phyloP scores from a whole-genome alignment of 64 coral and sea anemone species.

The Pachyseris speciosa region DNA sequence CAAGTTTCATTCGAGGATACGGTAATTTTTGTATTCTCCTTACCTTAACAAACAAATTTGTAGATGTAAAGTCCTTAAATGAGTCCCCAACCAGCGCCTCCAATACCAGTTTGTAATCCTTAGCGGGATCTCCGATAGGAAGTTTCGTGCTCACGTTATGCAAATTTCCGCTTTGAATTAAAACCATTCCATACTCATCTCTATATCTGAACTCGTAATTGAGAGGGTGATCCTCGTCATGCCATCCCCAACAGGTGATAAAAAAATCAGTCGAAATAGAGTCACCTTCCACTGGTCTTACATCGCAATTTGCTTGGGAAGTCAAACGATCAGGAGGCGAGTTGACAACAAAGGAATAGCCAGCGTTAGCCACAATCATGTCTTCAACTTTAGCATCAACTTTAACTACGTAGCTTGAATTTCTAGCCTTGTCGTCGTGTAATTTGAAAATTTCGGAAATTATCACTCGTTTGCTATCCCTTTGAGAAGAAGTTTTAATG shows the following conservation, averaged over 20 bases:
- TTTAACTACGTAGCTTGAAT: background rate
- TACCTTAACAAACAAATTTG: slow-evolving; percentile 14
- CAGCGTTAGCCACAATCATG: background rate
- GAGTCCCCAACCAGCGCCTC: background rate
- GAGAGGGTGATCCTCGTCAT: slow-evolving; percentile 11
- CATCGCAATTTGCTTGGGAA: background rate
- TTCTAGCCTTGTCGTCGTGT: background rate
- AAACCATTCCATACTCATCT: background rate
- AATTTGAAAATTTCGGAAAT: background rate
- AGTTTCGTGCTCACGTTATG: slow-evolving; percentile 16
- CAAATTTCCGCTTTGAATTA: background rate
- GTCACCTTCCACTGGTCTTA: slow-evolving; percentile 14
- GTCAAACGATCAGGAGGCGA: background rate
- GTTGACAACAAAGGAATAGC: slow-evolving; percentile 21
- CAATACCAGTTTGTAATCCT: background rate
- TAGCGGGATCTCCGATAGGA: background rate
- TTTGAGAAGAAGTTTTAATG: background rate
- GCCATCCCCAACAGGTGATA: slow-evolving; percentile 10
- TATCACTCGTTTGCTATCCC: background rate
- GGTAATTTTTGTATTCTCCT: background rate
- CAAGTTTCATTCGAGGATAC: no score
- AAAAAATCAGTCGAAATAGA: slow-evolving; percentile 6
- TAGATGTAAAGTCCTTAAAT: background rate
- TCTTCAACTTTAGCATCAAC: background rate
- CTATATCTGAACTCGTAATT: slow-evolving; percentile 11